These are phyloP conservation scores for Colaptes auratus DNA, from an alignment of 2,113 vertebrate species.

Conservation along the genomic window DNA sequence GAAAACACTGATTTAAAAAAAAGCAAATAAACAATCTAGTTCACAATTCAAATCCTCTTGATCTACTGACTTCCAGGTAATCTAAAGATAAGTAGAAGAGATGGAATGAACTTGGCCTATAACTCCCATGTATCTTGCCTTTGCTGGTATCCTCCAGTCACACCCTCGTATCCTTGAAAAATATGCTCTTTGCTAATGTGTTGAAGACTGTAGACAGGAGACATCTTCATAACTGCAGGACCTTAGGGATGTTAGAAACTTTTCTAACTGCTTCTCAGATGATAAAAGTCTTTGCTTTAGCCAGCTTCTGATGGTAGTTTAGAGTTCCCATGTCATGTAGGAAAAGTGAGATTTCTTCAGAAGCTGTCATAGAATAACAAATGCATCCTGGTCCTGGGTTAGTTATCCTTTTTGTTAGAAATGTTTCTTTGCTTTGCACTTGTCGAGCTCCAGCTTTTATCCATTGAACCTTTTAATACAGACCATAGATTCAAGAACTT, in stretches of 20 bases:
- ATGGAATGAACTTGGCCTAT: neutral
- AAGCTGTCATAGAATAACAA: neutral
- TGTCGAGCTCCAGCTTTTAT: neutral
- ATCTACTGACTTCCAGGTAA: neutral
- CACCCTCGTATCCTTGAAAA: neutral
- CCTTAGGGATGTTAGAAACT: neutral
- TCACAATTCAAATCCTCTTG: neutral
- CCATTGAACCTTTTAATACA: neutral
- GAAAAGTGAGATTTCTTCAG: neutral
- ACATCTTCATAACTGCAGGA: neutral
- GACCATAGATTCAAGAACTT: neutral
- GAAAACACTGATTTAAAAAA: neutral
- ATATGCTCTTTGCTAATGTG: neutral
- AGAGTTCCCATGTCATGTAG: neutral
- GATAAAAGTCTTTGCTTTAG: neutral
- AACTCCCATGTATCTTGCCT: neutral
- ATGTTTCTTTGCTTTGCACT: neutral
- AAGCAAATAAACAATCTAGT: neutral
- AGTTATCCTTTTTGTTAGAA: neutral
- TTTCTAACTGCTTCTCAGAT: neutral
- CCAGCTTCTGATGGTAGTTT: neutral
- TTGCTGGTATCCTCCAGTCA: neutral
- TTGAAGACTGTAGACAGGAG: accelerated
- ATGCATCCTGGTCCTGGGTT: neutral
- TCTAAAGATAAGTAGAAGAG: neutral